phyloP scores from a whole-genome alignment of 2,797 vertebrate genomes.

The Remorina albescens region DNA sequence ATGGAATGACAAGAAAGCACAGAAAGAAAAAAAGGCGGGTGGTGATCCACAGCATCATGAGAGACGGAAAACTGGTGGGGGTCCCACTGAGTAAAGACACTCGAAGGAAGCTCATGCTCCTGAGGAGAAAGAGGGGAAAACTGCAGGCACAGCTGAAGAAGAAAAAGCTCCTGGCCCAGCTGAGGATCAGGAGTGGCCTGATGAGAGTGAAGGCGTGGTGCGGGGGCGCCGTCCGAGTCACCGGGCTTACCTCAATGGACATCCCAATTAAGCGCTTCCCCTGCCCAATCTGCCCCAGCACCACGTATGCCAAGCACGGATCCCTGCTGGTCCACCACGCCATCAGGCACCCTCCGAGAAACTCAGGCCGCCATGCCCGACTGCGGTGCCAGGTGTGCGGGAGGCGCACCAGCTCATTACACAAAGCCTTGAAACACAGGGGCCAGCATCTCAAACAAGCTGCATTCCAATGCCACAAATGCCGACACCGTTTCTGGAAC shows the following conservation, averaged over 20 bases:
- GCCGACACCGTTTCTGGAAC: slow-evolving; percentile 85
- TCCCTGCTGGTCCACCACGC: slow-evolving; percentile 82
- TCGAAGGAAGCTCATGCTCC: slow-evolving; percentile 69
- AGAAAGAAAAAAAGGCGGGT: slow-evolving; percentile 82
- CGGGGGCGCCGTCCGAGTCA: slow-evolving; percentile 77
- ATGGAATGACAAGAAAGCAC: slow-evolving; percentile 69
- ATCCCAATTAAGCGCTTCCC: slow-evolving; percentile 82
- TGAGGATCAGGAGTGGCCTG: slow-evolving; percentile 71
- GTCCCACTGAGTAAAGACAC: slow-evolving; percentile 81
- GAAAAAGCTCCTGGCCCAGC: slow-evolving; percentile 82
- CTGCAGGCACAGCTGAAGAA: slow-evolving; percentile 80
- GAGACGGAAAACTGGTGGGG: slow-evolving; percentile 80
- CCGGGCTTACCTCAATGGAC: slow-evolving; percentile 80
- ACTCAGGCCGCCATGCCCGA: slow-evolving; percentile 73
- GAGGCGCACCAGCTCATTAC: slow-evolving; percentile 73
- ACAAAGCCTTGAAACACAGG: slow-evolving; percentile 82
- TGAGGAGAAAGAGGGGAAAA: slow-evolving; percentile 74
- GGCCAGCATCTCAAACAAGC: slow-evolving; percentile 80
- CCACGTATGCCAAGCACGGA: slow-evolving; percentile 78
- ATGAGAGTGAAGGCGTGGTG: slow-evolving; percentile 76
- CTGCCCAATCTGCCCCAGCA: slow-evolving; percentile 84
- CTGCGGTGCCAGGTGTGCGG: slow-evolving; percentile 83
- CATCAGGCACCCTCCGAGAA: slow-evolving; percentile 76
- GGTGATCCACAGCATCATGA: slow-evolving; percentile 82
- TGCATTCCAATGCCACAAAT: slow-evolving; percentile 82